Evolutionary conservation across 1,140 invertebrate genomes (phyloP).

Genomic region (Temnothorax nylanderi): DNA sequence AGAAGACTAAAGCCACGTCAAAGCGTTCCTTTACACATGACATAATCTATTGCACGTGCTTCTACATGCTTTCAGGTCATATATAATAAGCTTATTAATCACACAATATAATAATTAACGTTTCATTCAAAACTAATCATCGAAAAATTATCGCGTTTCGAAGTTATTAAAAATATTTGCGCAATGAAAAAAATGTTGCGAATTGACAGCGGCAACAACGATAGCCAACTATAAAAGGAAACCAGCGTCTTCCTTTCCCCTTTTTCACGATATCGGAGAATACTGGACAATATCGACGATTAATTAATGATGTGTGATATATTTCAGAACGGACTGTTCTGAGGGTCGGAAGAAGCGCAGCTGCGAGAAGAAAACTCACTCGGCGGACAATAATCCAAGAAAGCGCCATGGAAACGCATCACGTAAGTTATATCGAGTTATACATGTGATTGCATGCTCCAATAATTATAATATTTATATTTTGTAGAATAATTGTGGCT

Average conservation of each 20-base stretch:
- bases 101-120: background rate
- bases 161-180: background rate
- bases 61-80: background rate
- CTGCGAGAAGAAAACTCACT: background rate
- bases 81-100: background rate
- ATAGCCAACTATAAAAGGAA: background rate
- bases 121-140: background rate
- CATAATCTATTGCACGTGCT: background rate
- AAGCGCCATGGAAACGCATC: background rate
- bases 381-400: constrained; percentile 5
- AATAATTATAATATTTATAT: constrained; percentile 2
- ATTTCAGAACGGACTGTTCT: constrained; percentile 19
- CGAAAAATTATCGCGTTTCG: background rate
- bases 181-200: no score
- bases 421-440: constrained; percentile 6
- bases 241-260: background rate
- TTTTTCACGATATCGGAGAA: background rate
- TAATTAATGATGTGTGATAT: constrained; percentile 43
- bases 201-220: background rate
- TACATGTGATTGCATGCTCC: background rate
- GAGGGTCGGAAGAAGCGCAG: constrained; percentile 2
- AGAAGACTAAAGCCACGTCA: background rate
- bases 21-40: background rate
- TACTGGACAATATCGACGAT: background rate
- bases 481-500: constrained; percentile 22